Evolutionary conservation across 2,888 invertebrate genomes (phyloP).

Genomic region (Diarsia rubi): DNA sequence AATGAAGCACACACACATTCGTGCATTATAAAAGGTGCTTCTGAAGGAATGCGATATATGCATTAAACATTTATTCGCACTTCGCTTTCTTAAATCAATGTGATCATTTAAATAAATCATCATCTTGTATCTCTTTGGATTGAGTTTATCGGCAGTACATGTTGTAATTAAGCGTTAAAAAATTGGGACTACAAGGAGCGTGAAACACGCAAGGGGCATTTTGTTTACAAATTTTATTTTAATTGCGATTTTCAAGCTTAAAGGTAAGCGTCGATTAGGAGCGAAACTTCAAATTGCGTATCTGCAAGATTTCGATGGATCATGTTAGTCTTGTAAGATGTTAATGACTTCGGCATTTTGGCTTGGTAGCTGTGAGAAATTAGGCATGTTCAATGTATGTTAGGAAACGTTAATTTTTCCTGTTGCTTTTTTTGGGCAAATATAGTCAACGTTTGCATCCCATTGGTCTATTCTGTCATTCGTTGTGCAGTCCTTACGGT

Average conservation of each 20-base stretch:
- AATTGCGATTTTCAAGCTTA: constrained; percentile 35
- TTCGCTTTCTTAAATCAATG: constrained; percentile 62
- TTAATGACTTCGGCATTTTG: constrained; percentile 40
- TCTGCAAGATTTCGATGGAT: constrained; percentile 5
- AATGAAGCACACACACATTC: constrained; percentile 52
- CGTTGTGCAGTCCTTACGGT: neutral
- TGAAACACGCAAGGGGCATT: constrained; percentile 47
- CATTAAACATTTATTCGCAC: constrained; percentile 64
- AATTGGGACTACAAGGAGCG: constrained; percentile 53
- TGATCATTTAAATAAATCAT: constrained; percentile 50
- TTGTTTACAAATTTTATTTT: constrained; percentile 40
- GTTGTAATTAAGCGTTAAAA: constrained; percentile 35
- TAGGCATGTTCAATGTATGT: constrained; percentile 34
- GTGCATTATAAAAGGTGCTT: constrained; percentile 56
- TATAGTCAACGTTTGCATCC: neutral
- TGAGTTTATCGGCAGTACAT: constrained; percentile 37
- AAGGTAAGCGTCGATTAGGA: constrained; percentile 36
- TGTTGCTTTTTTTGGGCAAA: constrained; percentile 16
- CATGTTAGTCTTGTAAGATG: constrained; percentile 25
- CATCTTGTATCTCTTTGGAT: constrained; percentile 32
- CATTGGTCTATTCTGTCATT: neutral
- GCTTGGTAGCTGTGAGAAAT: constrained; percentile 29
- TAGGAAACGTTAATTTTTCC: constrained; percentile 9
- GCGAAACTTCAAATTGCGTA: constrained; percentile 14
- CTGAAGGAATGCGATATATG: constrained; percentile 52